Percentiles rank a stretch among this genome's conserved stretches.
Conservation (phyloP, 2,113 vertebrate species). For the Ellobius talpinus region DNA sequence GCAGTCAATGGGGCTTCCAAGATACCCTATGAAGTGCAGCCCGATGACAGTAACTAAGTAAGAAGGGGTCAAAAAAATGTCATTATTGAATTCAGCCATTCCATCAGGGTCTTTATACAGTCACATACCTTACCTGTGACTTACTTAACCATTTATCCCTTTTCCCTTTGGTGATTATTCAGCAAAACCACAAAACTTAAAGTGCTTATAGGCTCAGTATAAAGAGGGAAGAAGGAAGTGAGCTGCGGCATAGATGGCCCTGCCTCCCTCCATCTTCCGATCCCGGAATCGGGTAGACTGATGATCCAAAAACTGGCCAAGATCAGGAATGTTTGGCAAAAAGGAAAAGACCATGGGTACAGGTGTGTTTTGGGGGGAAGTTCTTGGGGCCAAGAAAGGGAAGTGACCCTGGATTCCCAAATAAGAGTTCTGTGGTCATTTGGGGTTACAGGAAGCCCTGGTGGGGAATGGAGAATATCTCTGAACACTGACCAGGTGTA, state of each 20-base stretch:
- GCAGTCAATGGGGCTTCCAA: not conserved
- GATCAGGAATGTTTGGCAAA: not conserved
- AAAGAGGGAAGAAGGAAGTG: constrained; percentile 34
- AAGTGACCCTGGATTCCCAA: not conserved
- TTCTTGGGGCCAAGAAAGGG: not conserved
- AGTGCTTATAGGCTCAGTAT: not conserved
- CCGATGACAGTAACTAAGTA: not conserved
- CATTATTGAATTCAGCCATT: not conserved
- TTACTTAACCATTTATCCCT: not conserved
- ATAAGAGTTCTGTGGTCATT: not conserved
- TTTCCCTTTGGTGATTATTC: constrained; percentile 45
- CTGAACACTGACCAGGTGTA: not conserved
- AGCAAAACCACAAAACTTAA: constrained; percentile 60
- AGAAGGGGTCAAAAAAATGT: not conserved
- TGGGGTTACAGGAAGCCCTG: not conserved
- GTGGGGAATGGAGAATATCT: not conserved
- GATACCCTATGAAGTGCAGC: not conserved
- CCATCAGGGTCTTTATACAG: not conserved
- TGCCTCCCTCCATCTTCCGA: not conserved
- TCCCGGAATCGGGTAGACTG: not conserved
- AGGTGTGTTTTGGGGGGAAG: not conserved
- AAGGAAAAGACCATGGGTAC: not conserved
- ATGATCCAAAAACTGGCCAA: not conserved
- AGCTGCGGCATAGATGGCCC: not conserved
- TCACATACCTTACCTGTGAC: not conserved